phyloP scores from a whole-genome alignment of 2,888 invertebrate species.

The Neelides folsomi region DNA sequence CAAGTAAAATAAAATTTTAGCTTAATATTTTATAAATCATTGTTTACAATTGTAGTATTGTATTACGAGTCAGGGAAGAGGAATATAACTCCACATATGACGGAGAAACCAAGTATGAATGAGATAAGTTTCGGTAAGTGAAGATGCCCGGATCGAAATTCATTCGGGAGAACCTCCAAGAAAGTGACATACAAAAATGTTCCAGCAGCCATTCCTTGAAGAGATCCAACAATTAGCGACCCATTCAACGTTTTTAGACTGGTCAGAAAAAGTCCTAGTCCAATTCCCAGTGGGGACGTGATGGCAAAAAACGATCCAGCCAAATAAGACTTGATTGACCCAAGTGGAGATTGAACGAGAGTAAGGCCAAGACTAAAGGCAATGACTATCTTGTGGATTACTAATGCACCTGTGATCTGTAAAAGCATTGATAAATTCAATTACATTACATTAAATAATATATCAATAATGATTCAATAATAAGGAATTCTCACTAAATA shows the following conservation, averaged over 20 bases:
- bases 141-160: constrained; percentile 27
- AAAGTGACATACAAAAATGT: constrained; percentile 31
- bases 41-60: too few species aligned
- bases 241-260: constrained; percentile 16
- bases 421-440: constrained; percentile 1
- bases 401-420: constrained; percentile 30
- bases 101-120: constrained; percentile 28
- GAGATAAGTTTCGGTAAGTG: constrained; percentile 28
- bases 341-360: constrained; percentile 22
- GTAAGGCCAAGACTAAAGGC: constrained; percentile 29
- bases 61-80: constrained; percentile 23
- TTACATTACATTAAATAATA: too few species aligned
- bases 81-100: constrained; percentile 25
- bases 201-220: constrained; percentile 33
- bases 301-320: constrained; percentile 21
- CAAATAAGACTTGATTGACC: constrained; percentile 16
- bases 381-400: constrained; percentile 30
- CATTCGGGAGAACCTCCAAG: constrained; percentile 29
- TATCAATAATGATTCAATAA: background rate
- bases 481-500: too few species aligned
- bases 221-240: constrained; percentile 21
- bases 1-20: too few species aligned
- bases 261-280: constrained; percentile 23
- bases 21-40: too few species aligned
- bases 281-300: constrained; percentile 26